Conservation (phyloP, 2,888 invertebrate genomes). For the Ctenicera cuprea region DNA sequence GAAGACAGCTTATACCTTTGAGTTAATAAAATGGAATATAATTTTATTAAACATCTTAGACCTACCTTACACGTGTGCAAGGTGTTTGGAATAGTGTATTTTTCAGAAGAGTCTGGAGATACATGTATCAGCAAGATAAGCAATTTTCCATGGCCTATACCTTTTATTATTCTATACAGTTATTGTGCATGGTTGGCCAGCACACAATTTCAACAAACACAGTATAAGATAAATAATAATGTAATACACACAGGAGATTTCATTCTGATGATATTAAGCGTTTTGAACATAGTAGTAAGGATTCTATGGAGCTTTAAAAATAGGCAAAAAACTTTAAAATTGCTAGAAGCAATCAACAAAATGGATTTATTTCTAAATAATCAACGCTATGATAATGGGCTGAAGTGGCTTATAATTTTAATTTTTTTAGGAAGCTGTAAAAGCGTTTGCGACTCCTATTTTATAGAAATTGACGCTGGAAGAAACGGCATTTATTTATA, state of each 20-base stretch:
- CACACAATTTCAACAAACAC: neutral
- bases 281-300: neutral
- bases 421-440: neutral
- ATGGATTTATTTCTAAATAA: neutral
- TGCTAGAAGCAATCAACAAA: neutral
- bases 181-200: neutral
- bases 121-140: neutral
- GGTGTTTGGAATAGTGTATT: constrained; percentile 30
- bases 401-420: neutral
- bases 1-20: too few species aligned
- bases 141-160: neutral
- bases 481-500: neutral
- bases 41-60: constrained; percentile 24
- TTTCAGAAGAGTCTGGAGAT: neutral
- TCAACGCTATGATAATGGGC: neutral
- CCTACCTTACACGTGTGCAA: constrained; percentile 12
- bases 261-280: neutral
- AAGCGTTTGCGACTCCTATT: neutral
- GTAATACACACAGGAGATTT: neutral
- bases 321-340: neutral
- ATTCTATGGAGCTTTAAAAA: neutral
- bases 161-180: neutral
- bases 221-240: neutral
- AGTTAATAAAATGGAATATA: neutral
- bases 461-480: neutral